phyloP scores from a whole-genome alignment of 2,113 vertebrate species.

The Corythoichthys intestinalis region DNA sequence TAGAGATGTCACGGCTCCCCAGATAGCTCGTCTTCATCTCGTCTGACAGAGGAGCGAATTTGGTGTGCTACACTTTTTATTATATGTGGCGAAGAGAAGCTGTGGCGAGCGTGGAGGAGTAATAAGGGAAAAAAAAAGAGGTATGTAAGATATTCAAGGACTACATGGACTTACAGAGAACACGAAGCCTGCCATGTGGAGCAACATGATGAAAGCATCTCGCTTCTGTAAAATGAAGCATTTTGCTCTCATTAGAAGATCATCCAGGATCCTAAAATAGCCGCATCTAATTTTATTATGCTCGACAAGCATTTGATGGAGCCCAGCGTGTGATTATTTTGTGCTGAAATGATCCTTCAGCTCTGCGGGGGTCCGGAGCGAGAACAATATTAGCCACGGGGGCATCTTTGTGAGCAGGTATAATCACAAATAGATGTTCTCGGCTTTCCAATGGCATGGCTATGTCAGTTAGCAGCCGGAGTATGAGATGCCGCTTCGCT shows the following conservation, averaged over 20 bases:
- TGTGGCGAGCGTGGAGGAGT: conserved; percentile 12
- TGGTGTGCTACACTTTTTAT: conserved; percentile 17
- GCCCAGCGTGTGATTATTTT: background rate
- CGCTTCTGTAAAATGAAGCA: background rate
- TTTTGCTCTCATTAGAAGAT: conserved; percentile 1
- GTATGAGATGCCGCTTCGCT: conserved; percentile 27
- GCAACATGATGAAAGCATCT: background rate
- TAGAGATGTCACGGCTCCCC: conserved; percentile 20
- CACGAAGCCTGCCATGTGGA: conserved; percentile 10
- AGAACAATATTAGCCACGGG: conserved; percentile 5
- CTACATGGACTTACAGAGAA: conserved; percentile 10
- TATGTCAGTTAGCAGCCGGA: conserved; percentile 24
- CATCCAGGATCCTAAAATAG: conserved; percentile 18
- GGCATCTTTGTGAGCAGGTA: conserved; percentile 12
- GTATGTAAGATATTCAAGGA: conserved; percentile 7
- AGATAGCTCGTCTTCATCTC: conserved; percentile 30
- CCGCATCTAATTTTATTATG: conserved; percentile 11
- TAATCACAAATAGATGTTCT: conserved; percentile 32
- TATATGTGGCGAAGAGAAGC: conserved; percentile 16
- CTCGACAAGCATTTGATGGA: conserved; percentile 12
- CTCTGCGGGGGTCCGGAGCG: background rate
- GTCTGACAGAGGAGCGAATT: conserved; percentile 29
- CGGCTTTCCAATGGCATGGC: conserved; percentile 26
- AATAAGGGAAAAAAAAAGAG: background rate
- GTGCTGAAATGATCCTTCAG: conserved; percentile 19